Evolutionary conservation across 2,888 invertebrate species (phyloP), one percentile per base, ranked within the genome.

Genomic region (Phengaris alcon): DNA sequence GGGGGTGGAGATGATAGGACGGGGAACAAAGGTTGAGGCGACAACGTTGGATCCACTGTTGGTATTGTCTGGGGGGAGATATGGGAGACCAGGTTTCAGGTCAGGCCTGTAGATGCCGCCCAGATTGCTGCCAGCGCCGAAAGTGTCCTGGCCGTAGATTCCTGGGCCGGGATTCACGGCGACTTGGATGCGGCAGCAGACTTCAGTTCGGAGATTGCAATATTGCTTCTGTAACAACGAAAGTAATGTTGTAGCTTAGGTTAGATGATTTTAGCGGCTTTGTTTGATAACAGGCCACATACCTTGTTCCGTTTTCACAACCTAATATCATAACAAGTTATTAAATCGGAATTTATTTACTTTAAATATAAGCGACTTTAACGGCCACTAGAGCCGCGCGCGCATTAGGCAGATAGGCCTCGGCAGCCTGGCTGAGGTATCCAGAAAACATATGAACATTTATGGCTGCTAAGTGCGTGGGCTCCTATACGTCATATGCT

Each of bases 31-130:
- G 0, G 91, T 88, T 0, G 89, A 84, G 69, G 83, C 81, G 48
- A 90, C 83, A 0, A 86, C 77, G 75, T 86, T 88, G 1, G 88
- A 84, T 8, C 86, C 87, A 72, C 87, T 84, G 77, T 87, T 87
- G 0, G 86, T 80, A 15, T 82, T 83, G 76, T 91, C 81, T 0
- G 93, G 93, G 12, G 93, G 94, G 0, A 93, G 83, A 82, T 93
- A 94, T 8, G 93, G 94, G n/a, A 91, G 86, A 3, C 94, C 94
- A 78, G 93, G 93, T 77, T 92, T 94, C 0, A 90, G 81, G 0
- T 83, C 88, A 10, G 93, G 91, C 2, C 91, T 83, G 84, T 83
- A 90, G 0, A 88, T 78, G 0, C 88, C 89, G 74, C 82, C 78
- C 9, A 80, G 82, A 2, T 89, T 88, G 54, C 90, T 90, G 6